Percentiles rank a stretch among this genome's conserved stretches.
phyloP scores from a whole-genome alignment of 2,113 vertebrate genomes.

The Azemiops feae region DNA sequence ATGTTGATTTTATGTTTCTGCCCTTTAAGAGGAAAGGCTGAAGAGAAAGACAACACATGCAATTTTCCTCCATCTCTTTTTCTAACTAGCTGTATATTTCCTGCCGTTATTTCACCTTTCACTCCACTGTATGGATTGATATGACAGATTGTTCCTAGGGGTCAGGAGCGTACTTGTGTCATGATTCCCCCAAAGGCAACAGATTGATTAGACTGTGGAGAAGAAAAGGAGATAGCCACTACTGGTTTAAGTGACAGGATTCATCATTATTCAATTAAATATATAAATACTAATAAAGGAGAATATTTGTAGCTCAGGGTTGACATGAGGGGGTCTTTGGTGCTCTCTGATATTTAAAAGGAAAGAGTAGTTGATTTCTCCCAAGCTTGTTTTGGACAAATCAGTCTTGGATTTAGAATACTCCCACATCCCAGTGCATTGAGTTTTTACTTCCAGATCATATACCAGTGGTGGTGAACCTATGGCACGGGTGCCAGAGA shows the following conservation, averaged over 20 bases:
- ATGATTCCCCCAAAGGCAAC: not conserved
- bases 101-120: not conserved
- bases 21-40: not conserved
- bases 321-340: no score
- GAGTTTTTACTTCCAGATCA: no score
- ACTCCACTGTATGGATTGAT: not conserved
- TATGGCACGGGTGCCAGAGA: no score
- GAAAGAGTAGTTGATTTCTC: not conserved
- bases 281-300: not conserved
- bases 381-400: no score
- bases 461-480: no score
- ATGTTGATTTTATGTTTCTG: not conserved
- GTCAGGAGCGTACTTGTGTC: not conserved
- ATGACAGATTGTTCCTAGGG: slow-evolving; percentile 1
- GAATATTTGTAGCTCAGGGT: no score
- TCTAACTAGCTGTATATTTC: not conserved
- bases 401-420: no score
- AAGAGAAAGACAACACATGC: not conserved
- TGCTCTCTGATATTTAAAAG: not conserved
- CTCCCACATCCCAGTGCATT: no score
- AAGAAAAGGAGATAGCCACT: not conserved
- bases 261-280: not conserved
- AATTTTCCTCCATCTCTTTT: rapidly evolving
- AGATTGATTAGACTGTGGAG: not conserved
- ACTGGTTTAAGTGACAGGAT: not conserved